phyloP scores from a whole-genome alignment of 1,140 invertebrate species.

The Aphelinus certus region DNA sequence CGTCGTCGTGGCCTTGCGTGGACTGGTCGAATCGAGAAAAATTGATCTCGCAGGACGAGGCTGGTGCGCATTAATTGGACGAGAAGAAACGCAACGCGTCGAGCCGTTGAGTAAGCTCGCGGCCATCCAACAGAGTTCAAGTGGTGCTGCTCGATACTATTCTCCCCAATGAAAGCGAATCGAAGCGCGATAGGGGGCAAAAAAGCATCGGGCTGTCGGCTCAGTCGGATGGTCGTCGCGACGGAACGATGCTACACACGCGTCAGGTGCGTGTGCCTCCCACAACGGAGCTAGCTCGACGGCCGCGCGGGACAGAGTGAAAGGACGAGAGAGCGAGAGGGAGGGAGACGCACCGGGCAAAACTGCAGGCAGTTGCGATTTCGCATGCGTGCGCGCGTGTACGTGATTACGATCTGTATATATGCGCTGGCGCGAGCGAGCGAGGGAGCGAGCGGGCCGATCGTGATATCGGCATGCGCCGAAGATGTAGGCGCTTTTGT shows the following conservation, averaged over 20 bases:
- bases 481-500: slow-evolving; percentile 18
- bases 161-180: no score
- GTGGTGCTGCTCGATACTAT: no score
- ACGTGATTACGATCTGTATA: slow-evolving; percentile 55
- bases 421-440: no score
- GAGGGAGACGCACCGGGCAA: slow-evolving; percentile 14
- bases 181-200: not conserved
- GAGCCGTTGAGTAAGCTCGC: no score
- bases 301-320: not conserved
- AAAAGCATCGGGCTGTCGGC: not conserved
- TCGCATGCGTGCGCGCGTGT: slow-evolving; percentile 57
- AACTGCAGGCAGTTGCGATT: slow-evolving; percentile 47
- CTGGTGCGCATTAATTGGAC: no score
- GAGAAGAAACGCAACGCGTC: no score
- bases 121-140: no score
- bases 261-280: no score
- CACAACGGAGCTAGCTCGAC: not conserved
- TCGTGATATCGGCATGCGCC: slow-evolving; percentile 55
- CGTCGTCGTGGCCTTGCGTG: no score
- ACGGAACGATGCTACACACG: not conserved
- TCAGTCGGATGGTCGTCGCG: not conserved
- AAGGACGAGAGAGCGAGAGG: slow-evolving; percentile 1
- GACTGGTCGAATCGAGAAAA: no score
- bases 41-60: no score
- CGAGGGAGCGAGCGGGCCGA: slow-evolving; percentile 34